These are phyloP conservation scores for Pygathrix nemaeus DNA, from an alignment of 2,113 vertebrate genomes.

Conservation along the genomic window DNA sequence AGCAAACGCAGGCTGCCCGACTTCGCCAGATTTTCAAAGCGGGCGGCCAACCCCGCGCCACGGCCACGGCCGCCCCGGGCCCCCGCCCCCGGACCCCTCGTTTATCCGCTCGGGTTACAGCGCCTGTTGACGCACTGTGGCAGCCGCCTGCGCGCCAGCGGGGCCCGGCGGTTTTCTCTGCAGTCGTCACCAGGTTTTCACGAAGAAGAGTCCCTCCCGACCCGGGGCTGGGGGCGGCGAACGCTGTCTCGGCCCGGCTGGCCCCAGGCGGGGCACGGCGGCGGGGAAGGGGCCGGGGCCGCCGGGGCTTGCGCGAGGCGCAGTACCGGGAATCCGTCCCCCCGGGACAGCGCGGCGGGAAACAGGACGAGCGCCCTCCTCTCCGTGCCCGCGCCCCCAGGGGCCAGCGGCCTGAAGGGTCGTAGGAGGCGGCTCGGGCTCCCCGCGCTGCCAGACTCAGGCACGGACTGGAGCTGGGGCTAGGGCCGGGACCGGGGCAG, in stretches of 20 bases:
- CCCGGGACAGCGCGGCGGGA: slow-evolving; percentile 39
- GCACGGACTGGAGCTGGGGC: not conserved
- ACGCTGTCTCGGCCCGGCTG: not conserved
- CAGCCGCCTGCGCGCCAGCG: slow-evolving; percentile 38
- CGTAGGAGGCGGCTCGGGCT: not conserved
- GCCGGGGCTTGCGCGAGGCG: slow-evolving; percentile 28
- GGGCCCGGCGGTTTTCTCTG: slow-evolving; percentile 13
- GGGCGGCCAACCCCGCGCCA: not conserved
- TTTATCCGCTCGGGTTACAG: not conserved
- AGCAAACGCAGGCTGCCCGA: not conserved
- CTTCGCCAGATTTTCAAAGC: not conserved
- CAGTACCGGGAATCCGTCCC: slow-evolving; percentile 42
- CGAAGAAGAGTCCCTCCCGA: not conserved
- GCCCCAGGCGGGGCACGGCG: not conserved
- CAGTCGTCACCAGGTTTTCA: slow-evolving; percentile 30
- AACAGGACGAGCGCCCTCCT: not conserved
- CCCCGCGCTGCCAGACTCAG: not conserved
- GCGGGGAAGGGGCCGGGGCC: not conserved
- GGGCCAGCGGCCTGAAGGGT: not conserved
- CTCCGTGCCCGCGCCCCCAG: not conserved
- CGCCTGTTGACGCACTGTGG: slow-evolving; percentile 65
- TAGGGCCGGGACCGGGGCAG: not conserved
- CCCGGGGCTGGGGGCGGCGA: not conserved
- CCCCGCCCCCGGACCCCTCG: not conserved
- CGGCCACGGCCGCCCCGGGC: not conserved